Base-by-base conservation (phyloP, 2,888 invertebrate species). In the Anthophora plumipes region DNA sequence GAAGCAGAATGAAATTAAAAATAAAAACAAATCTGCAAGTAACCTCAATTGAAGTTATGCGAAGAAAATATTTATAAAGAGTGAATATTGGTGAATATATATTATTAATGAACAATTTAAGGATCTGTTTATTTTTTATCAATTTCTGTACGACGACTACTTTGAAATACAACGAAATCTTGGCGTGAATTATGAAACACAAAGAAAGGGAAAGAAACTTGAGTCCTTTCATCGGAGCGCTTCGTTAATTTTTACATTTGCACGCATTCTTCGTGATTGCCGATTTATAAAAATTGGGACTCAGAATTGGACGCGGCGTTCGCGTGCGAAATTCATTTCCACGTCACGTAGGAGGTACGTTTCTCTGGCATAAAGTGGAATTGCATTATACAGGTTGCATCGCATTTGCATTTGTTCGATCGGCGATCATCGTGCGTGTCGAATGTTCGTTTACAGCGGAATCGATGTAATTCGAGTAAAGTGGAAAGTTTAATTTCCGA, bases 381-480 rank as follows among this genome's bases (percentile, higher is more conserved):
- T 81, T 72, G 72, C 69, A 83, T 84, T 83, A 83, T 80, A 77
- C 80, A 77, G 43, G 37, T 41, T 46, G 77, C 77, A 78, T 82
- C 54, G 31, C 61, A 83, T 83, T 81, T 83, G 71, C 84, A 84
- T 83, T 72, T 63, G 66, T 66, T 77, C 84, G 72, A 77, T 84
- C 71, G 71, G 59, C 66, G 80, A 75, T 75, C 77, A 77, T 72
- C 64, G 66, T 66, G 60, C 20, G 37, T 57, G 46, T 68, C 71
- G 54, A 59, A 43, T 25, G 70, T 48, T 76, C 59, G 63, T 77
- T 60, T 50, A 31, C 66, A 9, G 67, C 50, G 43, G 55, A 73
- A 77, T 70, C 61, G 50, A 72, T 55, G 48, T 67, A 59, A 63
- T 57, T 69, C 48, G 31, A 69, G 39, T 48, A 31, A 22, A 63